A percentile compares a stretch with the other conserved stretches of the same genome.
Conservation (phyloP, 2,113 vertebrate genomes). For the Piaya cayana region DNA sequence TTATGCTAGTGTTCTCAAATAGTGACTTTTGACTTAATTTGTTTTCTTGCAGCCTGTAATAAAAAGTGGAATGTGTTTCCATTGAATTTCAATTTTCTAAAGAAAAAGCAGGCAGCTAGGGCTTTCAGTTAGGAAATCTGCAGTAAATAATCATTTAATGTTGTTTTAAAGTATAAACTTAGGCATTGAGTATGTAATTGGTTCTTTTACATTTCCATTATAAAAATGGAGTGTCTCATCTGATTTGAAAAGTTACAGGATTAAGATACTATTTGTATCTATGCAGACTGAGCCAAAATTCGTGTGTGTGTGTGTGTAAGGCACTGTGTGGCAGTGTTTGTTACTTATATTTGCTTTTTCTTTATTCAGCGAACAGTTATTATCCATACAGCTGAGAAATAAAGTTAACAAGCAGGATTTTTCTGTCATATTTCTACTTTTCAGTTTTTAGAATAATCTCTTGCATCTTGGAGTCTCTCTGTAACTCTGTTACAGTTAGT, state of each 20-base stretch:
- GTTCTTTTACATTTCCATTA: neutral
- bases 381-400: neutral
- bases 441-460: neutral
- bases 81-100: slow-evolving; percentile 31
- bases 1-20: slow-evolving; percentile 11
- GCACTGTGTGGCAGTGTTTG: neutral
- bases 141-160: neutral
- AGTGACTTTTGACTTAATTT: slow-evolving; percentile 17
- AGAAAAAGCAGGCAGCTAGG: slow-evolving; percentile 54
- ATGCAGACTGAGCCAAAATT: neutral
- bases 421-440: neutral
- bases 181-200: neutral
- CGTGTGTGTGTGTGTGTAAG: neutral
- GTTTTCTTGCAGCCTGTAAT: slow-evolving; percentile 28
- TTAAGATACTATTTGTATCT: neutral
- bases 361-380: neutral
- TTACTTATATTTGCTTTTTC: neutral
- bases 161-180: neutral
- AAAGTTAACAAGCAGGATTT: neutral
- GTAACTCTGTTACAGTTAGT: neutral
- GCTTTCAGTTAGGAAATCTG: slow-evolving; percentile 14
- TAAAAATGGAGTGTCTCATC: neutral
- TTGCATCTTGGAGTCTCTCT: too few species aligned
- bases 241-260: neutral
- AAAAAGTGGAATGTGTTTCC: slow-evolving; percentile 21